Base-by-base conservation (phyloP, 2,113 vertebrate genomes). In the Felis catus region DNA sequence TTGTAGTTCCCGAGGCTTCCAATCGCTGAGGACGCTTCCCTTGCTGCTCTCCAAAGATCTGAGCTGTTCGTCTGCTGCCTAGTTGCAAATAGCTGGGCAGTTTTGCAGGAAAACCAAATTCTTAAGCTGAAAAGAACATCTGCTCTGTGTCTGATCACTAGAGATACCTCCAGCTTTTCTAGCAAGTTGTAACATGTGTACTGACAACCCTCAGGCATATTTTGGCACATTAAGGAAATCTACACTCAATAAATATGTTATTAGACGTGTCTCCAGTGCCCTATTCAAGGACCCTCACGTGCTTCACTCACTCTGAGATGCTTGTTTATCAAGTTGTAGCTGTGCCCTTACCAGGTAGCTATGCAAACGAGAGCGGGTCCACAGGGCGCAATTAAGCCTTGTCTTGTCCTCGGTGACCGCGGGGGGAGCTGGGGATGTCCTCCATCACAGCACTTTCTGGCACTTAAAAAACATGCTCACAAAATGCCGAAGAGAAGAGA, bases 151-250 rank as follows among this genome's bases (percentile, higher is more conserved):
- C 84, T 65, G 55, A 71, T 65, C 18, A 0, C 12, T 53, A 36
- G 78, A 63, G 78, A 63, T 74, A 74, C 86, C 58, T 74, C 74
- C 70, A 68, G 33, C 25, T 89, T 89, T 89, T 63, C 33, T 23
- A 91, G 85, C 71, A 68, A 78, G 51, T 51, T 74, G 41, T 89
- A 86, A 66, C 76, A 63, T 66, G 84, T 83, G 93, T 61, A 85
- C 96, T 58, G 80, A 95, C 65, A 95, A 76, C 33, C 89, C 63
- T 1, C n/a, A 95, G 84, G 76, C 36, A 21, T 33, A 53, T 53
- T 93, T 95, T 63, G 66, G 70, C 33, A 48, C 36, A 11, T 68
- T 21, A 95, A 92, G 68, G 58, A 96, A 96, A 93, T 71, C 73
- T 51, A 61, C 36, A 80, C 65, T 91, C 48, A 27, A 29, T 61